Conservation (phyloP, 2,888 invertebrate species). For the Hipparchia sbordonii region DNA sequence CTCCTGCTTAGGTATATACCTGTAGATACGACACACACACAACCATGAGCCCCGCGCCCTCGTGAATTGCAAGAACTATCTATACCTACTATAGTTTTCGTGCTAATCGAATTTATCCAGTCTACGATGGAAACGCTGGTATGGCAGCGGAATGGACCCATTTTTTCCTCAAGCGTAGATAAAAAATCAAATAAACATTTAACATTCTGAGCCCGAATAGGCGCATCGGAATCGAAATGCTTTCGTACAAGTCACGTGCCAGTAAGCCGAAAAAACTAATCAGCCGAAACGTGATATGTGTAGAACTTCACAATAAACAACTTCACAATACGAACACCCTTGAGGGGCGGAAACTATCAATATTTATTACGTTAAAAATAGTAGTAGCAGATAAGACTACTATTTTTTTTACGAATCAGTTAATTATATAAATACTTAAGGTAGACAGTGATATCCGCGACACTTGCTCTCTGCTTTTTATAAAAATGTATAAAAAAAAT, state of each 20-base stretch:
- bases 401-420: too few relatives aligned
- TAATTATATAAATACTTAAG: too few relatives aligned
- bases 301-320: constrained; percentile 9
- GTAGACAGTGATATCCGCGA: too few relatives aligned
- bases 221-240: constrained; percentile 13
- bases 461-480: too few relatives aligned
- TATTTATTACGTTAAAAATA: constrained; percentile 1
- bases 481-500: too few relatives aligned
- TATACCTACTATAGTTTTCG: too few relatives aligned
- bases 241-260: constrained; percentile 18
- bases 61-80: too few relatives aligned
- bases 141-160: background rate
- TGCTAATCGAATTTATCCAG: background rate
- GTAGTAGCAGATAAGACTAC: background rate
- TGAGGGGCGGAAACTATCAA: constrained; percentile 3
- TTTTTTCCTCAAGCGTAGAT: background rate
- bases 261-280: constrained; percentile 15
- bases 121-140: background rate
- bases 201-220: constrained; percentile 3
- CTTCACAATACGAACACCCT: background rate
- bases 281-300: constrained; percentile 19
- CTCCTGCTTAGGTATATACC: too few relatives aligned
- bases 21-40: too few relatives aligned
- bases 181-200: constrained; percentile 14
- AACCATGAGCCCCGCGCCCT: too few relatives aligned